Percentiles rank a stretch among this genome's conserved stretches.
These are phyloP conservation scores for Chromobotia macracanthus DNA, from an alignment of 2,797 vertebrate species.

Conservation along the genomic window DNA sequence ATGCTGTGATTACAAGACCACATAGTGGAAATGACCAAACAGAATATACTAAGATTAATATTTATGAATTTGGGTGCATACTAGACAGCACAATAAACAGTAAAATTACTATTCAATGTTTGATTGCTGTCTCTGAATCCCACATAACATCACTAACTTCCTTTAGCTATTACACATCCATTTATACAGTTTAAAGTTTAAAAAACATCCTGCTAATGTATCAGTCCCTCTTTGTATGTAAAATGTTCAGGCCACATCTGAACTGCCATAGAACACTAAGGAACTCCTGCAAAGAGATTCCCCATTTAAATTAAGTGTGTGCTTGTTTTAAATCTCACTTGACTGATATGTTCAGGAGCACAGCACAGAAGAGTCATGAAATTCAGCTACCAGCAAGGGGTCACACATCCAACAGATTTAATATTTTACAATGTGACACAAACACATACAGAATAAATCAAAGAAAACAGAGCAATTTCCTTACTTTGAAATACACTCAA, in stretches of 20 bases:
- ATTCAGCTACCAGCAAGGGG: too few relatives aligned
- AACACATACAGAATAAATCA: too few relatives aligned
- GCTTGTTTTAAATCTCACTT: neutral
- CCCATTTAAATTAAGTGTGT: neutral
- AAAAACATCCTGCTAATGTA: neutral
- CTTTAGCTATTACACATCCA: neutral
- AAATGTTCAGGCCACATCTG: neutral
- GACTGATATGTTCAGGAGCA: too few relatives aligned
- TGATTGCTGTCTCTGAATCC: constrained; percentile 9
- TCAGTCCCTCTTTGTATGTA: neutral
- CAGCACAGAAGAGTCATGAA: too few relatives aligned
- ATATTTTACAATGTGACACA: too few relatives aligned
- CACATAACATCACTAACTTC: neutral
- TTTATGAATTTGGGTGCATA: neutral
- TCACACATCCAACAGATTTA: too few relatives aligned
- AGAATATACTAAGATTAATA: neutral
- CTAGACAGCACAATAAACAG: constrained; percentile 19
- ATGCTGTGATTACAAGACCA: constrained; percentile 16
- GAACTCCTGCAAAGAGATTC: neutral
- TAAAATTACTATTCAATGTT: constrained; percentile 4
- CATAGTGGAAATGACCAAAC: neutral
- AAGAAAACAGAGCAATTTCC: neutral
- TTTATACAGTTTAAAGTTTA: neutral
- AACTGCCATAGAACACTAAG: neutral
- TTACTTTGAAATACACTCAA: neutral